Base-by-base conservation (phyloP, 2,888 invertebrate species). In the Cecidostiba fungosa region DNA sequence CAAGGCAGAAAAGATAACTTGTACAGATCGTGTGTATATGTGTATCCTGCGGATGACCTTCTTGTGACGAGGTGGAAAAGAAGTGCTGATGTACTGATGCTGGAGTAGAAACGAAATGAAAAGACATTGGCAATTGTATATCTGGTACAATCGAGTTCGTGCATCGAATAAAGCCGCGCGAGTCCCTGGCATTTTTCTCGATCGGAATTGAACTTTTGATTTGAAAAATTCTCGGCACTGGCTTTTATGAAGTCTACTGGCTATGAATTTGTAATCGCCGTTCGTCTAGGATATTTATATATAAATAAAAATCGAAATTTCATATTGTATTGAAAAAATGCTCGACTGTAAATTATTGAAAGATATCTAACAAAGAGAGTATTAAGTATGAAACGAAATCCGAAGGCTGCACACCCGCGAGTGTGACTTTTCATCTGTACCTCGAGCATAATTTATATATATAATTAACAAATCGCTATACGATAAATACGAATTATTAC, bases 351-450 rank as follows among this genome's bases (percentile, higher is more conserved):
- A 59, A 59, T 59, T n/a, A n/a, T 59, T 59, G 12, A 19, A 72
- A 54, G 66, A 12, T 14, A 59, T 16, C 6, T 43, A 6, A 66
- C 1, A 26, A 54, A 79, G n/a, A 32, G 1, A n/a, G n/a, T n/a
- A n/a, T n/a, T n/a, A n/a, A n/a, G n/a, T n/a, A n/a, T 43, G 0
- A 70, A 70, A 79, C 50, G 79, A 79, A 79, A 70, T 70, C 23
- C 70, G 79, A 79, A 79, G 79, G 79, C 79, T 79, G 79, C 54
- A 70, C 70, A 70, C 78, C 69, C n/a, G 8, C 23, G 1, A 32
- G 79, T 79, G 70, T 92, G 91, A 92, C 91, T 91, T 88, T 91
- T 89, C 72, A 72, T 66, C 90, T 88, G 90, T 91, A 92, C 92
- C 91, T 92, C 87, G 87, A 89, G 86, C 87, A 89, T 2, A 43